Percentiles rank a stretch among this genome's conserved stretches.
phyloP scores from a whole-genome alignment of 2,113 vertebrate genomes.

The Labeo catla region DNA sequence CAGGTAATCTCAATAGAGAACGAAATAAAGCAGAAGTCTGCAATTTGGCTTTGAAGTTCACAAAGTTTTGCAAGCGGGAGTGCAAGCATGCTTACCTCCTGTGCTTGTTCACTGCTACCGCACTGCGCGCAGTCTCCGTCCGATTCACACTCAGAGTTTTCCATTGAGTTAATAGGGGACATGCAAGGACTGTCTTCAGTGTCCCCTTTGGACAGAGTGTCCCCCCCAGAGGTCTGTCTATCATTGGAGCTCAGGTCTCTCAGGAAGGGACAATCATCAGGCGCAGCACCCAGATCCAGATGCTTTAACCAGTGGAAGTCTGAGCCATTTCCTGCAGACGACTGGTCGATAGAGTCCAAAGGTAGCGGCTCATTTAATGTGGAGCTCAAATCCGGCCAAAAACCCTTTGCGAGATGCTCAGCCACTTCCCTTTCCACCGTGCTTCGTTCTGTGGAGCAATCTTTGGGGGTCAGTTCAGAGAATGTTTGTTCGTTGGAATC shows the following conservation, averaged over 20 bases:
- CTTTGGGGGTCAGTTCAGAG: conserved; percentile 56
- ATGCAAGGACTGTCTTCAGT: conserved; percentile 84
- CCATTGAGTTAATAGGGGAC: conserved; percentile 86
- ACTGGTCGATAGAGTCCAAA: conserved; percentile 69
- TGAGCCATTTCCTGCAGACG: conserved; percentile 75
- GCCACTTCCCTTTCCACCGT: conserved; percentile 93
- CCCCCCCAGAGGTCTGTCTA: conserved; percentile 69
- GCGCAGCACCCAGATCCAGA: conserved; percentile 82
- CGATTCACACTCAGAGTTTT: conserved; percentile 88
- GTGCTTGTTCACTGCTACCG: conserved; percentile 84
- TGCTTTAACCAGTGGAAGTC: conserved; percentile 92
- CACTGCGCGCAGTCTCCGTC: conserved; percentile 85
- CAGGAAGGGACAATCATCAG: conserved; percentile 91
- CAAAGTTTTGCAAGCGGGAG: not conserved
- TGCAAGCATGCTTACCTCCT: conserved; percentile 80
- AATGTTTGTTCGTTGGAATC: conserved; percentile 71
- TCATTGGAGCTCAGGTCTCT: conserved; percentile 81
- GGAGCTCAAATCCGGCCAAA: conserved; percentile 87
- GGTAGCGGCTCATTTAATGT: conserved; percentile 64
- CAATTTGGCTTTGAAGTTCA: not conserved
- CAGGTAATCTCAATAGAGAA: not conserved
- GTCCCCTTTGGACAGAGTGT: conserved; percentile 78
- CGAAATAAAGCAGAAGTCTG: not conserved
- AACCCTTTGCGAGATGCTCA: conserved; percentile 92
- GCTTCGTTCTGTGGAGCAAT: conserved; percentile 77